Conservation (phyloP, 2,797 vertebrate genomes). For the Dallia pectoralis region DNA sequence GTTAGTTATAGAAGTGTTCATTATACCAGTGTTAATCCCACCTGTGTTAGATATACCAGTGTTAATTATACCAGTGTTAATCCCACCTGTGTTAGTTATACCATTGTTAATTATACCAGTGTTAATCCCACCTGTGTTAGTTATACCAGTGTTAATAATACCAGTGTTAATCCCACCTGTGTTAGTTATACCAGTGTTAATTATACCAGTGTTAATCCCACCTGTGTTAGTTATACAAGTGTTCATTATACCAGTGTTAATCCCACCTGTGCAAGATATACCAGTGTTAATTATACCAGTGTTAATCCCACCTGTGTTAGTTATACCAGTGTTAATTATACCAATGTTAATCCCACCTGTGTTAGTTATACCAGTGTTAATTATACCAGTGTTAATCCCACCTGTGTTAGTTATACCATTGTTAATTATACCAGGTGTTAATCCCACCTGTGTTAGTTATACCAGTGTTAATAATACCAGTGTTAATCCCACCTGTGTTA, state of each 20-base stretch:
- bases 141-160: not conserved
- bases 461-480: no score
- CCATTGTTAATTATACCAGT: no score
- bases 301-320: not conserved
- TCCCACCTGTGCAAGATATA: not conserved
- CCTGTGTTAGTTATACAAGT: constrained; percentile 1
- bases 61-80: not conserved
- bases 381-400: not conserved
- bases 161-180: not conserved
- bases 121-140: not conserved
- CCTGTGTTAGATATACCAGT: constrained; percentile 7
- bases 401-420: not conserved
- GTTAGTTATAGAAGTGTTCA: not conserved
- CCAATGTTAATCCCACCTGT: constrained; percentile 48
- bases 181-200: not conserved
- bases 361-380: constrained; percentile 47
- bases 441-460: constrained; percentile 54
- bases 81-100: not conserved
- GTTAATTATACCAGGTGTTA: not conserved
- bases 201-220: not conserved
- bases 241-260: not conserved
- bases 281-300: not conserved
- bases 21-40: no score
- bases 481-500: no score
- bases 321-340: constrained; percentile 23